Conservation (phyloP, 2,888 invertebrate genomes). For the Azorinus chamasolen region DNA sequence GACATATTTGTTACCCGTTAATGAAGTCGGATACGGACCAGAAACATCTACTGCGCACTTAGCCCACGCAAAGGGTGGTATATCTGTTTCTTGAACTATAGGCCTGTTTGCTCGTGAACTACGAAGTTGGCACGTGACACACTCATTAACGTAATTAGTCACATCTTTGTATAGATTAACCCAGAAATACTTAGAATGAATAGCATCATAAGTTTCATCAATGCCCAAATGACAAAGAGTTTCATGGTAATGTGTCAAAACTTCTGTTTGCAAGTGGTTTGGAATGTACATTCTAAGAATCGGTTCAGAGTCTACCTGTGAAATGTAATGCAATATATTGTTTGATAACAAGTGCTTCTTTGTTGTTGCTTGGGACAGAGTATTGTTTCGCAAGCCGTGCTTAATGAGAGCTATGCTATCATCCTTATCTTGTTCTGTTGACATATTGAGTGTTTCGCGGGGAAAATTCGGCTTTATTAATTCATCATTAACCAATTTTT, state of each 20-base stretch:
- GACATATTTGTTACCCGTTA: conserved; percentile 5
- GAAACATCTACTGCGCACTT: conserved; percentile 15
- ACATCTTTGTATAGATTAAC: neutral
- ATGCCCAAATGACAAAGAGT: neutral
- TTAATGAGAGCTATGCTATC: neutral
- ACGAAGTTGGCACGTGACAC: conserved; percentile 1
- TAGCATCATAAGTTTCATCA: conserved; percentile 6
- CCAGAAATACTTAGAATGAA: neutral
- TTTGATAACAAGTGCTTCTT: neutral
- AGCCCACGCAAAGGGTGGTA: conserved; percentile 7
- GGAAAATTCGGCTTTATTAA: too few species aligned
- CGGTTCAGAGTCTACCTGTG: neutral
- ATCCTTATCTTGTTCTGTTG: conserved; percentile 8
- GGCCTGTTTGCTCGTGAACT: neutral
- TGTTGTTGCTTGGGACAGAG: neutral
- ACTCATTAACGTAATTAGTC: neutral
- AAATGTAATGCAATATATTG: conserved; percentile 7
- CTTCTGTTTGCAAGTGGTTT: neutral
- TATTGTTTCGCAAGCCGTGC: neutral
- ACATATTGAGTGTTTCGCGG: conserved; percentile 3
- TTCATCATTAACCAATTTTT: too few species aligned
- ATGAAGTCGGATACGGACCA: conserved; percentile 15
- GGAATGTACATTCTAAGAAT: neutral
- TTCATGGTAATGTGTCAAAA: neutral
- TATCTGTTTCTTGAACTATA: conserved; percentile 7